phyloP scores from a whole-genome alignment of 2,888 invertebrate species.

The Adelphocoris suturalis region DNA sequence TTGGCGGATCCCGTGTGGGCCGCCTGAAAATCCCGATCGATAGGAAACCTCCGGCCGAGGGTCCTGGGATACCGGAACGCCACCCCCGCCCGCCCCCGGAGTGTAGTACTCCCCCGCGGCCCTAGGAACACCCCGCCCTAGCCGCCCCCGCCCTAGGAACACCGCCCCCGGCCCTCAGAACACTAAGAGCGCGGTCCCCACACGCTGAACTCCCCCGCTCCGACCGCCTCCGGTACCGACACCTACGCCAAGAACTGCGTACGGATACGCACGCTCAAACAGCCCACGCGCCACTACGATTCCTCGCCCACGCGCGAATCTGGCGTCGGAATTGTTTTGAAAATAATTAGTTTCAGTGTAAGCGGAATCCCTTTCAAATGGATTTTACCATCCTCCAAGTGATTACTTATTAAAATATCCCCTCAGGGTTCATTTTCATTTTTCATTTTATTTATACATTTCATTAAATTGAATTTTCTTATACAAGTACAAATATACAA shows the following conservation, averaged over 20 bases:
- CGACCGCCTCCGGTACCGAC: not conserved
- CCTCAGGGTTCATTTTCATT: too few species aligned
- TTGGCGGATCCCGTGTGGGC: conserved; percentile 33
- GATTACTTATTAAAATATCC: too few species aligned
- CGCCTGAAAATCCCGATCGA: conserved; percentile 3
- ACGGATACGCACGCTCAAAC: not conserved
- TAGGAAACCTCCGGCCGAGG: not conserved
- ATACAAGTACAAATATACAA: too few species aligned
- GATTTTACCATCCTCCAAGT: too few species aligned
- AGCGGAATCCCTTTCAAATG: too few species aligned
- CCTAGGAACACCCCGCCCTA: not conserved
- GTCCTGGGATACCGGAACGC: conserved; percentile 12
- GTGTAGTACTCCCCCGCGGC: not conserved
- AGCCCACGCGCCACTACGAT: not conserved
- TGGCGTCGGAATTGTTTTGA: not conserved
- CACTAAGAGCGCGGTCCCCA: too few species aligned
- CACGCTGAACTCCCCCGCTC: too few species aligned
- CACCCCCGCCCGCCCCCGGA: conserved; percentile 9
- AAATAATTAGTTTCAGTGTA: not conserved
- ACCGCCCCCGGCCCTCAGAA: too few species aligned
- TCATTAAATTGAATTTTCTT: too few species aligned
- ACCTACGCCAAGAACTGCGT: not conserved
- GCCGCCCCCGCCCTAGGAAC: not conserved
- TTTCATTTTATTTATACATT: too few species aligned
- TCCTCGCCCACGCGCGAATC: not conserved